A percentile compares a stretch with the other conserved stretches of the same genome.
phyloP scores from a whole-genome alignment of 1,140 invertebrate species.

The Sipha flava region DNA sequence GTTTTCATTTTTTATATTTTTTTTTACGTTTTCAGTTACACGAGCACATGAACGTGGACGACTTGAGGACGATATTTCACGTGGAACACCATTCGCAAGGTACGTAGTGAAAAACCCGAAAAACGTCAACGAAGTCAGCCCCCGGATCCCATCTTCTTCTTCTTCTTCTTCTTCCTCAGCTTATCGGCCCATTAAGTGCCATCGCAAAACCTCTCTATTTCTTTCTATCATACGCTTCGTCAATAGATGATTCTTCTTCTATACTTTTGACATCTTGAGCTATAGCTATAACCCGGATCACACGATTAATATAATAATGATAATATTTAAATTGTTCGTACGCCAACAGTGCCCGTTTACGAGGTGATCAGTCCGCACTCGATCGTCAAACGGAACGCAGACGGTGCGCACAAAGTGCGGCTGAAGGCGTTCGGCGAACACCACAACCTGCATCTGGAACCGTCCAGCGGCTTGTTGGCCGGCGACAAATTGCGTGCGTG shows the following conservation, averaged over 20 bases:
- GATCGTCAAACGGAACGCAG: not conserved
- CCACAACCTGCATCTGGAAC: not conserved
- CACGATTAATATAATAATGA: no score
- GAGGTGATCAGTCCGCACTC: not conserved
- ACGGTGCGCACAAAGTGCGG: not conserved
- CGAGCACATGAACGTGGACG: constrained; percentile 45
- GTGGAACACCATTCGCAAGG: constrained; percentile 47
- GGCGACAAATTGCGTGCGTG: constrained; percentile 8
- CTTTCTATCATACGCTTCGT: no score
- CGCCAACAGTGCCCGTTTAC: not conserved
- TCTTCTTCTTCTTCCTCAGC: no score
- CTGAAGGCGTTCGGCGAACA: constrained; percentile 14
- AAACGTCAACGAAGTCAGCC: no score
- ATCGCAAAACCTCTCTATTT: no score
- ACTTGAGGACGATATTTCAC: constrained; percentile 46
- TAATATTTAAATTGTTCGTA: no score
- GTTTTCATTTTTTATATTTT: not conserved
- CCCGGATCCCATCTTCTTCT: no score
- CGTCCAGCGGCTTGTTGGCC: not conserved
- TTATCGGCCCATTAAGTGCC: no score
- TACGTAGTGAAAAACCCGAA: no score
- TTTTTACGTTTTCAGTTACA: constrained; percentile 42
- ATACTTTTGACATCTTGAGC: no score
- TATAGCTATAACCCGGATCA: no score
- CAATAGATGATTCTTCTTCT: no score